Base-by-base conservation (phyloP, 2,113 vertebrate species). In the Amia ocellicauda region DNA sequence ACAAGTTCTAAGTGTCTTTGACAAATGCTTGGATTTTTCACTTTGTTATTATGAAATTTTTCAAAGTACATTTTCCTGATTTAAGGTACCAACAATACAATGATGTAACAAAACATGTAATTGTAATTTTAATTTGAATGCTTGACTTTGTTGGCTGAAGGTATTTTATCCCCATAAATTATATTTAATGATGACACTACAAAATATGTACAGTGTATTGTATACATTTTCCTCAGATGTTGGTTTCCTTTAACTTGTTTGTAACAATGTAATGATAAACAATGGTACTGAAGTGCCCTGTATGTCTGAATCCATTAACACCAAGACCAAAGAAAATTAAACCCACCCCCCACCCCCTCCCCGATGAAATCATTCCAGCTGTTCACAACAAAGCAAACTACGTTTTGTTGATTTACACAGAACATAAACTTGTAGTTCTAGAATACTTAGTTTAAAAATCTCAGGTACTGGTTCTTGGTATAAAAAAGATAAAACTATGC, bases 321-420 rank as follows among this genome's bases (percentile, higher is more conserved):
- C 70, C 22, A 50, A 84, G 78, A 86, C 87, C 87, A 89, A 86
- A 88, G 83, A 89, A 67, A 73, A 60, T 63, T 66, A 67, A 65
- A 68, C 58, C 42, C 31, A 5, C 2, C 11, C 1, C 31, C 31
- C 31, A 7, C 31, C 31, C 24, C 24, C 51, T 22, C 47, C 4
- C 24, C 14, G 7, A 43, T 54, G 40, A 53, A n/a, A 20, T 54
- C 50, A 3, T 45, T 23, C 36, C 16, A n/a, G 52, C 47, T 42
- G 40, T 23, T 26, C 59, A 55, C 23, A 60, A 49, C 59, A 45
- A 31, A n/a, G 24, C 27, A 42, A 47, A 1, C 50, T 3, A 22
- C 42, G 17, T 20, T 20, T 27, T 14, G 13, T 52, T 16, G 16
- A 45, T 11, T 31, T 60, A 22, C 47, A 52, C 52, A 29, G 58